Base-by-base conservation (phyloP, 2,797 vertebrate genomes). In the Pelodytes ibericus region DNA sequence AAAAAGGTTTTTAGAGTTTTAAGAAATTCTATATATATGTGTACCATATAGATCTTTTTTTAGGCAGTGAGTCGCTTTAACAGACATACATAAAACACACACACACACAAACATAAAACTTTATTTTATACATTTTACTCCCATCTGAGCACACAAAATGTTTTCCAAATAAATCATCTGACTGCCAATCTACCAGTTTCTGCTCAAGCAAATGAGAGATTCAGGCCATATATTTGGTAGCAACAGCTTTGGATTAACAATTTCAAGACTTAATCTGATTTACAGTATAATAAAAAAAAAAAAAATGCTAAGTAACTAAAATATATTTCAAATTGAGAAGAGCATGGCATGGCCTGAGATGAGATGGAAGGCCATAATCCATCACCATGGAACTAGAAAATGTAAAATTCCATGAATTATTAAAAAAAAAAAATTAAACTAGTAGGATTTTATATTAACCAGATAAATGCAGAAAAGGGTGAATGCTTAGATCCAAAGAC, bases 51-150 rank as follows among this genome's bases (percentile, higher is more conserved):
- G n/a, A n/a, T 53, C 20, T 20, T 1, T n/a, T 62, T 39, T 64
- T 72, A 65, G 75, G 75, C 75, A 78, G 75, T 72, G 75, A 67
- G 39, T 29, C 67, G 75, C 75, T 78, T 59, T 58, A 18, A 60
- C 22, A 65, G 36, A 41, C 29, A 18, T 39, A 59, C 49, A 60
- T 59, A 72, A 47, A 51, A 74, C n/a, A 39, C 29, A 66, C 11
- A 62, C 41, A 71, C 36, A 58, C 33, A 36, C 41, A 44, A 10
- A 44, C 41, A 44, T 13, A 20, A 61, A 22, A 63, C 29, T 58
- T 39, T 51, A 13, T 53, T 41, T 25, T 30, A 33, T 51, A 11
- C 13, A 47, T 36, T 16, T 65, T 18, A 47, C 36, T 26, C 41
- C 18, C 2, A 39, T 25, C 26, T 6, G 2, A 15, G 1, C 22